Evolutionary conservation across 2,113 vertebrate genomes (phyloP), one percentile per base, ranked within the genome.

Genomic region (Epinephelus cyanopodus): DNA sequence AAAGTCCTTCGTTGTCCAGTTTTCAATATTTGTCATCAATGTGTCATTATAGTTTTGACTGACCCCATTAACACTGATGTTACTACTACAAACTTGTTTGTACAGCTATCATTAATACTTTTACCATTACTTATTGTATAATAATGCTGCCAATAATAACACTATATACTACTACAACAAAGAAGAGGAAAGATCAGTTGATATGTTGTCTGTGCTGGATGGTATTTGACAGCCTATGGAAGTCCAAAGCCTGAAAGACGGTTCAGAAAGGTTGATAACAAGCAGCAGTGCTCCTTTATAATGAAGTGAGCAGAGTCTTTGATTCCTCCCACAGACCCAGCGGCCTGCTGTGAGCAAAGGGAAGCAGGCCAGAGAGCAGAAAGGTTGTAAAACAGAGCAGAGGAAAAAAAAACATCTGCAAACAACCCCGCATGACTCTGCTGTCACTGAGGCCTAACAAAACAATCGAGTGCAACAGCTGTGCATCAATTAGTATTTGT

Each of bases 261-360:
- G 57, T 76, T 76, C 6, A 60, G 76, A 61, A 21, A 70, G 67
- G 65, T 21, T 70, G 58, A 72, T 75, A 89, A 87, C 74, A 52
- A 79, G 77, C 84, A 79, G 82, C 79, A 42, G 83, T 19, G 67
- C 45, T 87, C 77, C 85, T 88, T 71, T 65, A 82, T 91, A 90
- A 91, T 77, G 82, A 81, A 86, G 65, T 57, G 67, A 80, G 77
- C 70, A 66, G 86, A 85, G 76, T 52, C 90, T 91, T 90, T 91
- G 88, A 91, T 89, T 91, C 84, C 62, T 54, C 67, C 74, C 70
- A 77, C 75, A 82, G 84, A 87, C 39, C 69, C 64, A 74, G 76
- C 18, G 7, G 23, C 92, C 89, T 81, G 91, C 91, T 93, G 93
- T 54, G 91, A 92, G 81, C 52, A 88, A 90, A 91, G 79, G 65